Evolutionary conservation across 2,888 invertebrate species (phyloP), one percentile per base, ranked within the genome.

Genomic region (Cepaea hortensis): DNA sequence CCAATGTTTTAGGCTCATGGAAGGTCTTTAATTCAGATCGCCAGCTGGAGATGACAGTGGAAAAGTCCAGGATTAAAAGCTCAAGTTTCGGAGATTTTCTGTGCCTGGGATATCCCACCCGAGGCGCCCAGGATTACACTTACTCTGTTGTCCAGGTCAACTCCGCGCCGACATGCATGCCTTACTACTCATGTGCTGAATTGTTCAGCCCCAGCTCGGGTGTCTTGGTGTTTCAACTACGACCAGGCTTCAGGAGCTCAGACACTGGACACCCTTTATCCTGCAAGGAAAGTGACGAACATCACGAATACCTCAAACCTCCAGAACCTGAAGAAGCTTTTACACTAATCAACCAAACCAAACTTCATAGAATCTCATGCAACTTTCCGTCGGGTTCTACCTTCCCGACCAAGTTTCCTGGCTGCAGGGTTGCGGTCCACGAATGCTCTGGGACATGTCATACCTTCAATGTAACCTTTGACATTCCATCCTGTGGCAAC

Each of bases 151-250:
- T 85, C 0, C 85, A 85, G 35, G 35, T 13, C 23, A 81, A 62
- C 3, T 6, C 61, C 7, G 55, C 35, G 2, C 15, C 80, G 1
- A 73, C 81, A 6, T 85, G 85, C n/a, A 85, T 81, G 81, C 81
- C 81, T 2, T 85, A 73, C n/a, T 85, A 85, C 48, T 72, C 85
- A 0, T 85, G 85, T 81, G 81, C 65, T 7, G 61, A 35, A 3
- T 15, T 85, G 2, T 15, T 70, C 11, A 72, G 65, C 65, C 85
- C 75, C 6, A 73, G 62, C 18, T 73, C 75, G 11, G 85, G 85
- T 48, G 6, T 85, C 3, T n/a, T 85, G 13, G 62, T 20, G n/a
- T 85, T 85, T 81, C 50, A 76, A 46, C 61, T 85, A 9, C 55
- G n/a, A 3, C 62, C 85, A 0, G 68, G 48, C 13, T 35, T 80